A percentile compares a stretch with the other conserved stretches of the same genome.
Conservation (phyloP, 2,888 invertebrate species). For the Cantharis rufa region DNA sequence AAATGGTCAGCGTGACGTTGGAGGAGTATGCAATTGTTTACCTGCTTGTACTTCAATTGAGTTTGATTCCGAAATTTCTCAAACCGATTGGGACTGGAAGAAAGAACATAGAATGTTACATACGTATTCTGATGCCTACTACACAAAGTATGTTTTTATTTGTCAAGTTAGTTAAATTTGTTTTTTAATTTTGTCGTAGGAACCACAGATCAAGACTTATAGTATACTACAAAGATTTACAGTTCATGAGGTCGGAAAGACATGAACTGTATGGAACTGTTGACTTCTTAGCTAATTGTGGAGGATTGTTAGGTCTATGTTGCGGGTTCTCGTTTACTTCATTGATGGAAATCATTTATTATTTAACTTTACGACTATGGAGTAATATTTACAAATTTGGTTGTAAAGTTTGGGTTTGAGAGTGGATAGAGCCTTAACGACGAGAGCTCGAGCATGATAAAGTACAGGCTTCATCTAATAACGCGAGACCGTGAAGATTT, state of each 20-base stretch:
- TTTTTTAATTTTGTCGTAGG: conserved; percentile 15
- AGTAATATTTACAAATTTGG: conserved; percentile 58
- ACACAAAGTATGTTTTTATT: not conserved
- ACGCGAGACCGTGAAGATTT: too few species aligned
- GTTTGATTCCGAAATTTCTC: conserved; percentile 6
- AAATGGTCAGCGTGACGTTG: not conserved
- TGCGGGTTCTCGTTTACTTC: conserved; percentile 68
- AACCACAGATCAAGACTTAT: conserved; percentile 59
- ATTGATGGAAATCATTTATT: conserved; percentile 66
- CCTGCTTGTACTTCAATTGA: conserved; percentile 4
- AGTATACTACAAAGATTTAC: conserved; percentile 71
- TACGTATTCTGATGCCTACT: not conserved
- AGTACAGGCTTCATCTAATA: too few species aligned
- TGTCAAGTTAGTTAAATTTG: not conserved
- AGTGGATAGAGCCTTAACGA: not conserved
- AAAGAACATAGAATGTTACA: not conserved
- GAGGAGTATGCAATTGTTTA: not conserved
- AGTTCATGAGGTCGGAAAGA: conserved; percentile 60
- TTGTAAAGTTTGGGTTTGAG: conserved; percentile 47
- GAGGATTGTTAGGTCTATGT: conserved; percentile 63
- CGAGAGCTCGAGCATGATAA: too few species aligned
- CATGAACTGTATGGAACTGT: conserved; percentile 62
- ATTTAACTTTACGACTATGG: conserved; percentile 59
- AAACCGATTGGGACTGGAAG: conserved; percentile 3
- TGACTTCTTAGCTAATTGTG: conserved; percentile 63